These are phyloP conservation scores for Apeltes quadracus DNA, from an alignment of 2,113 vertebrate species.

Conservation along the genomic window DNA sequence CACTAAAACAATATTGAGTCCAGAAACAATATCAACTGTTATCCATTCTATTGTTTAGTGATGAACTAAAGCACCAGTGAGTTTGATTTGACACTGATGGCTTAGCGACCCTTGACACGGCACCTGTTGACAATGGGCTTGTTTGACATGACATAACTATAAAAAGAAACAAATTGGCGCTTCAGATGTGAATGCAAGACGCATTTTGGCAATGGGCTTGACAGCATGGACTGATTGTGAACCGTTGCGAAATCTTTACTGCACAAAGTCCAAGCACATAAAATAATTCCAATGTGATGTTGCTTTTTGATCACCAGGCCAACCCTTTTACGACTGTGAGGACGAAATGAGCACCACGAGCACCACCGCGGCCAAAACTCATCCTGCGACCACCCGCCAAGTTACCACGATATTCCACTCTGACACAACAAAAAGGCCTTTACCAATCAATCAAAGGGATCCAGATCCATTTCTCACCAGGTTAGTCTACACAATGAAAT, in stretches of 20 bases:
- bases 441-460: conserved; percentile 39
- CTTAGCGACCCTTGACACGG: not conserved
- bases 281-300: not conserved
- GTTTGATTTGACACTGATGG: not conserved
- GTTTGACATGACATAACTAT: not conserved
- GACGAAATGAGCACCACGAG: conserved; percentile 54
- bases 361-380: conserved; percentile 27
- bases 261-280: not conserved
- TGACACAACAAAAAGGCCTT: not conserved
- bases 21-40: too few relatives aligned
- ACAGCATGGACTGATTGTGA: not conserved
- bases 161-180: not conserved
- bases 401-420: not conserved
- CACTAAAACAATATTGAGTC: not conserved
- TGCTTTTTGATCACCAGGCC: conserved; percentile 42
- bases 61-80: too few relatives aligned
- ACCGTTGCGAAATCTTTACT: conserved; percentile 9
- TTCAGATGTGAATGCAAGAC: not conserved
- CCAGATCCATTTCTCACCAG: conserved; percentile 12
- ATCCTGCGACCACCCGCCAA: conserved; percentile 24
- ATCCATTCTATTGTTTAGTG: too few relatives aligned
- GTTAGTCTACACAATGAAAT: conserved; percentile 5
- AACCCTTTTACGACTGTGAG: conserved; percentile 59
- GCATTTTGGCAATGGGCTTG: not conserved
- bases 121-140: not conserved